phyloP scores from a whole-genome alignment of 1,140 invertebrate species.

The Akabosia matsudoensis region DNA sequence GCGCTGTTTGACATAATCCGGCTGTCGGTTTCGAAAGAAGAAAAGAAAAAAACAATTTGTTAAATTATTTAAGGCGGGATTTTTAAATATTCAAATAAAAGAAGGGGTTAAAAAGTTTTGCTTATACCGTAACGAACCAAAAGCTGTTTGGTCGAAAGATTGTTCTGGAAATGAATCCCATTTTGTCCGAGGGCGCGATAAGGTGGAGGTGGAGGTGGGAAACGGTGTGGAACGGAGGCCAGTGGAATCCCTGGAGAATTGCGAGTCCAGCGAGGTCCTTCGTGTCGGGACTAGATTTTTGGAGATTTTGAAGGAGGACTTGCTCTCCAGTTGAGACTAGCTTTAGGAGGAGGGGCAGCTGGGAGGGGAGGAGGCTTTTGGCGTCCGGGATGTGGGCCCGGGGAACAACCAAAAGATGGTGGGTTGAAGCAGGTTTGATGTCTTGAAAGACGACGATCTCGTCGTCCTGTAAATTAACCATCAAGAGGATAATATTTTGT shows the following conservation, averaged over 20 bases:
- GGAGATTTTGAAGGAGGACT: slow-evolving; percentile 55
- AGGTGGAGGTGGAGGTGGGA: slow-evolving; percentile 82
- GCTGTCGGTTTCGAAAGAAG: too few species aligned
- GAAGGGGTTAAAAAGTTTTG: too few species aligned
- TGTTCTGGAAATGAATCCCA: slow-evolving; percentile 64
- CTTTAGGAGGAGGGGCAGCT: slow-evolving; percentile 66
- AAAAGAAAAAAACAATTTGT: too few species aligned
- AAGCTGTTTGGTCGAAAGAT: slow-evolving; percentile 71
- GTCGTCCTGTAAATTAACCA: slow-evolving; percentile 66
- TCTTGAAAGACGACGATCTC: slow-evolving; percentile 75
- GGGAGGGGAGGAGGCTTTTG: slow-evolving; percentile 61
- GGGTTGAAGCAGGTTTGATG: slow-evolving; percentile 73
- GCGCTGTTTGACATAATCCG: background rate
- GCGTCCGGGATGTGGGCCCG: slow-evolving; percentile 72
- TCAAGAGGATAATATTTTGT: background rate
- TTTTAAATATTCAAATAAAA: too few species aligned
- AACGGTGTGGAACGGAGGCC: slow-evolving; percentile 83
- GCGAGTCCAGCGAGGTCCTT: background rate
- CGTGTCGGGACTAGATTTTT: slow-evolving; percentile 39
- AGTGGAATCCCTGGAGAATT: slow-evolving; percentile 75
- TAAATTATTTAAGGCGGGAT: too few species aligned
- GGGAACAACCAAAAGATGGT: slow-evolving; percentile 77
- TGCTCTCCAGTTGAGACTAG: slow-evolving; percentile 60
- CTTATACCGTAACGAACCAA: slow-evolving; percentile 79
- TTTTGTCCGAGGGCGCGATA: slow-evolving; percentile 73